Conservation (phyloP, 1,140 invertebrate species). For the Protaetia brevitarsis region DNA sequence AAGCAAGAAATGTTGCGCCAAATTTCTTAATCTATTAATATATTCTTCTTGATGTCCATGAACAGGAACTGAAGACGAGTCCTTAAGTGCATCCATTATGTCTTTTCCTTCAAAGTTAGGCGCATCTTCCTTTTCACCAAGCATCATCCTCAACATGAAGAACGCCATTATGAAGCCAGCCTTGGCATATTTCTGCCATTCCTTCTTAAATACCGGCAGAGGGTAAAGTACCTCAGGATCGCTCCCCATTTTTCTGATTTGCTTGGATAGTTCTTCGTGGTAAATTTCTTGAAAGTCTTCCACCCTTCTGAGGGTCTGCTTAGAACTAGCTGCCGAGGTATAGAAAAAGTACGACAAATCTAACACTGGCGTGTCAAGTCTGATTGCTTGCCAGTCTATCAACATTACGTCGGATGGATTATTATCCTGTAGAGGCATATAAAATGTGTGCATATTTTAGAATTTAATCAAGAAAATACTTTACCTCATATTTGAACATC, state of each 20-base stretch:
- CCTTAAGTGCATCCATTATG: background rate
- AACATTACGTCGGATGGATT: constrained; percentile 48
- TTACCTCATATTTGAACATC: constrained; percentile 52
- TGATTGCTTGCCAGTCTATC: constrained; percentile 57
- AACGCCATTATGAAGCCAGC: background rate
- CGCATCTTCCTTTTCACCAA: background rate
- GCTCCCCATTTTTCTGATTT: too few relatives aligned
- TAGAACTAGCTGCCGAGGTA: constrained; percentile 53
- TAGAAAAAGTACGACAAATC: constrained; percentile 60
- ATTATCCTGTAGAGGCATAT: too few relatives aligned
- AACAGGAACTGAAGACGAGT: background rate
- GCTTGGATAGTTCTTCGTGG: constrained; percentile 51
- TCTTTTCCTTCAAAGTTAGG: too few relatives aligned
- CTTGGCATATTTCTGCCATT: background rate
- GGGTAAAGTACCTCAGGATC: too few relatives aligned
- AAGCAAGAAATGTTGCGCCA: background rate
- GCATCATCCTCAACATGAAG: background rate
- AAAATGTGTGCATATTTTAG: too few relatives aligned
- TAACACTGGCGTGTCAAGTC: constrained; percentile 56
- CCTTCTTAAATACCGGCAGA: background rate
- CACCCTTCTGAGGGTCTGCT: constrained; percentile 49
- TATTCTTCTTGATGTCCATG: background rate
- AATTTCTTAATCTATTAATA: background rate
- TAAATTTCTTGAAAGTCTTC: constrained; percentile 54
- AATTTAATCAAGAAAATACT: too few relatives aligned